Conservation (phyloP, 2,888 invertebrate genomes). For the Rhamnusium bicolor region DNA sequence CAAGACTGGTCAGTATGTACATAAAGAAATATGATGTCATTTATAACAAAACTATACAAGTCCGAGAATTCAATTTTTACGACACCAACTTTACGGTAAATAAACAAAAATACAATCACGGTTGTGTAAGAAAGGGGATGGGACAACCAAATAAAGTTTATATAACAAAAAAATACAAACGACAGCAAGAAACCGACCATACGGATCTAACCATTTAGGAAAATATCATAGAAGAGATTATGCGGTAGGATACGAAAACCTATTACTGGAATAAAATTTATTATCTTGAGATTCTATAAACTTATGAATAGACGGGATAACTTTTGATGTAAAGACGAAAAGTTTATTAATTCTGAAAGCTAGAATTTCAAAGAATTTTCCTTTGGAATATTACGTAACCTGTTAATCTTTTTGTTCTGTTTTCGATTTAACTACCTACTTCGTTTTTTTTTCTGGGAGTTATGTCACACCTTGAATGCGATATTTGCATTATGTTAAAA, state of each 20-base stretch:
- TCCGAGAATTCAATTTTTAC: neutral
- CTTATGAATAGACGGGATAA: neutral
- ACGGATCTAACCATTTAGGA: neutral
- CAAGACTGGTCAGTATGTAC: no score
- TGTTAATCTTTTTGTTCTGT: no score
- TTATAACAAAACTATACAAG: slow-evolving; percentile 15
- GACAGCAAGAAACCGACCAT: neutral
- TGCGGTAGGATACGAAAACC: neutral
- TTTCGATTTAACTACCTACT: no score
- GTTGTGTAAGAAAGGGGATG: neutral
- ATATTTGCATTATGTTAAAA: no score
- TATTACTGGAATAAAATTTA: slow-evolving; percentile 5
- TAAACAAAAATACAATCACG: slow-evolving; percentile 1
- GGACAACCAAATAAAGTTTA: neutral
- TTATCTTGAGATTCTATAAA: neutral
- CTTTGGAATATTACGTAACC: neutral
- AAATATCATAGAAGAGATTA: neutral
- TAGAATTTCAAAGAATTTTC: neutral
- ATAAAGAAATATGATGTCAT: neutral
- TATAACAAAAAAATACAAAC: neutral
- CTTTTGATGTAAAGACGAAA: neutral
- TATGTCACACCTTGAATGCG: no score
- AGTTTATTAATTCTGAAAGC: neutral
- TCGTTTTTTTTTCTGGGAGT: no score
- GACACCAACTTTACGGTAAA: neutral